These are phyloP conservation scores for Dipodomys ordii DNA, from an alignment of 2,113 vertebrate genomes.

Conservation along the genomic window DNA sequence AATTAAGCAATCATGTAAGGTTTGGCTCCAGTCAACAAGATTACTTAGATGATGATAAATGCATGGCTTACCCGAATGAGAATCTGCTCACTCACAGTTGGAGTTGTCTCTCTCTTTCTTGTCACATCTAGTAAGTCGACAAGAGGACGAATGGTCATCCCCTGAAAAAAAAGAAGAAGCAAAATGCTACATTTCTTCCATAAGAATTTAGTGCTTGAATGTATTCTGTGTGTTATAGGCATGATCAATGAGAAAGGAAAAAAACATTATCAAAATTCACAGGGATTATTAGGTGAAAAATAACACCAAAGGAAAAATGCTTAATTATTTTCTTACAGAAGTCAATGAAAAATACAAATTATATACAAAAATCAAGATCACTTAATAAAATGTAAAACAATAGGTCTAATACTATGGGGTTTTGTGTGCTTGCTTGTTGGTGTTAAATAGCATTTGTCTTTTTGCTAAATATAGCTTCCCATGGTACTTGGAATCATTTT, in stretches of 20 bases:
- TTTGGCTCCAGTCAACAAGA: not conserved
- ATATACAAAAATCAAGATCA: not conserved
- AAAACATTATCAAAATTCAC: not conserved
- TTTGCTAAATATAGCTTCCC: not conserved
- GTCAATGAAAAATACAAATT: not conserved
- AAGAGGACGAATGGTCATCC: constrained; percentile 91
- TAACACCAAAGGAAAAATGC: not conserved
- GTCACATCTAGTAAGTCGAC: constrained; percentile 91
- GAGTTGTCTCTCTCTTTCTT: constrained; percentile 88
- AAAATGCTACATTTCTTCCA: not conserved
- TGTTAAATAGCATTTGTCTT: not conserved
- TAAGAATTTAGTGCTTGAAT: not conserved
- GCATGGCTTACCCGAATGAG: constrained; percentile 88
- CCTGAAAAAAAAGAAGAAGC: constrained; percentile 80
- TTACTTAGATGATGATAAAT: not conserved
- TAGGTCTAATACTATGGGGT: not conserved
- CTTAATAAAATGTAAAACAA: not conserved
- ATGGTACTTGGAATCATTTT: not conserved
- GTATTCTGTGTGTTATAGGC: not conserved
- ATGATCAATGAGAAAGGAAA: not conserved
- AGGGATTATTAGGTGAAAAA: not conserved
- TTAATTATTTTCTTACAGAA: not conserved
- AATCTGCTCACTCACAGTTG: constrained; percentile 90
- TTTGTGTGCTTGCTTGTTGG: too few relatives aligned
- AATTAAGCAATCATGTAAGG: not conserved